Evolutionary conservation across 2,797 vertebrate species (phyloP).

Genomic region (Denticeps clupeoides): DNA sequence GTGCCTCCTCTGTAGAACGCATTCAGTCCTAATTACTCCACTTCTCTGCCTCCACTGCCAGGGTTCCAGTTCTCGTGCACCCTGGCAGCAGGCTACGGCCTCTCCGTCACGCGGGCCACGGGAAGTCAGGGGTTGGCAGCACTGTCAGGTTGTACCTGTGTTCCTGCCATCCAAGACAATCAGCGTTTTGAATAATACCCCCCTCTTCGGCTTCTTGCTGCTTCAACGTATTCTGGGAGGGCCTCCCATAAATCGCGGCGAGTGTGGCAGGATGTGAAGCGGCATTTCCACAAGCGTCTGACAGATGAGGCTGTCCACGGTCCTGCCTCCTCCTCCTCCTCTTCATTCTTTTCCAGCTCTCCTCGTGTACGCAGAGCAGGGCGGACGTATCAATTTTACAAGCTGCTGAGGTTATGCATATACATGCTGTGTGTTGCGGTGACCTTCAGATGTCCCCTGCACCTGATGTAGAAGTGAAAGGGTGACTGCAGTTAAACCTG

Average conservation of each 20-base stretch:
- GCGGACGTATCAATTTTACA: too few relatives aligned
- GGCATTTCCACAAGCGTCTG: constrained; percentile 34
- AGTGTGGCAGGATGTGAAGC: constrained; percentile 2
- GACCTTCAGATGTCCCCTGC: too few relatives aligned
- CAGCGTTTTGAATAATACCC: constrained; percentile 86
- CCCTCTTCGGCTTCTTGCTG: constrained; percentile 74
- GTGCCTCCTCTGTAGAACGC: neutral
- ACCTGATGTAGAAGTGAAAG: too few relatives aligned
- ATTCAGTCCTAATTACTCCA: constrained; percentile 41
- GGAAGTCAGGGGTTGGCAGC: constrained; percentile 75
- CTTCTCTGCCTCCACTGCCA: neutral
- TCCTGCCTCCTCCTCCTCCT: constrained; percentile 34
- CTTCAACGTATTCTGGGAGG: constrained; percentile 83
- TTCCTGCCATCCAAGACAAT: constrained; percentile 76
- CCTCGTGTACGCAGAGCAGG: too few relatives aligned
- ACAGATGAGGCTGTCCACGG: constrained; percentile 49
- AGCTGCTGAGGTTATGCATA: constrained; percentile 6
- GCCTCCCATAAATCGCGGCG: constrained; percentile 81
- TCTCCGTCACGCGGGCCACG: constrained; percentile 74
- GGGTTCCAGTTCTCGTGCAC: neutral
- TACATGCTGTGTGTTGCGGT: too few relatives aligned
- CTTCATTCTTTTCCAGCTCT: too few relatives aligned
- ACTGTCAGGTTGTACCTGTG: constrained; percentile 71
- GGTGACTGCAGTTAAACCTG: too few relatives aligned
- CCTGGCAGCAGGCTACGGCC: constrained; percentile 31